Conservation (phyloP, 2,888 invertebrate genomes). For the Coecobrya sp. region DNA sequence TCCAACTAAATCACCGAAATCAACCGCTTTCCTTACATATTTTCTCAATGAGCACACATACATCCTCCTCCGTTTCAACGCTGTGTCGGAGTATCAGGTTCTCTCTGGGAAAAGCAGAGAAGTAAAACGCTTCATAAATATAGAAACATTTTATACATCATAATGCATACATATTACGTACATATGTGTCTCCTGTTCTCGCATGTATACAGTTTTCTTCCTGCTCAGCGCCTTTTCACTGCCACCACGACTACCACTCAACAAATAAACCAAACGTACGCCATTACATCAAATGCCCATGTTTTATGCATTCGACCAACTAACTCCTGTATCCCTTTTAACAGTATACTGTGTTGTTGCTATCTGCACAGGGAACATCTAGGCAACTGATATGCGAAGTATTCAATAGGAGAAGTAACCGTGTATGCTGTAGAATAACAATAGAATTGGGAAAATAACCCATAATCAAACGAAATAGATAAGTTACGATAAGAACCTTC, state of each 20-base stretch:
- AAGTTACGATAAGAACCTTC: too few species aligned
- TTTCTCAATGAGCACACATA: constrained; percentile 24
- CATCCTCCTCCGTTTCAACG: not conserved
- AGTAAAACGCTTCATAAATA: constrained; percentile 46
- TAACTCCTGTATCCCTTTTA: constrained; percentile 14
- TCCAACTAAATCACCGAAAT: constrained; percentile 60
- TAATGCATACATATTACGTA: constrained; percentile 57
- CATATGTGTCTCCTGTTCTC: constrained; percentile 33
- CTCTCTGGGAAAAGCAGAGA: not conserved
- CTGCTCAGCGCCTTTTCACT: constrained; percentile 26
- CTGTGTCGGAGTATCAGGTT: not conserved
- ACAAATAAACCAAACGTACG: constrained; percentile 61
- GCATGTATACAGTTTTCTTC: constrained; percentile 15
- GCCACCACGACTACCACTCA: not conserved
- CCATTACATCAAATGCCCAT: constrained; percentile 70
- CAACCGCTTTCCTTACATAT: constrained; percentile 13
- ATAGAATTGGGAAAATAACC: not conserved
- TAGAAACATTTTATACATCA: constrained; percentile 36
- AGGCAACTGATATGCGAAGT: constrained; percentile 37
- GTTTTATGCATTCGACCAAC: constrained; percentile 73
- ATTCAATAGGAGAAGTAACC: constrained; percentile 19
- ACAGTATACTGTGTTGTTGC: not conserved
- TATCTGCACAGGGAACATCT: constrained; percentile 17
- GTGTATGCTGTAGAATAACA: not conserved
- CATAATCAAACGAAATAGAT: not conserved